These are phyloP conservation scores for Clarias batrachus DNA, from an alignment of 2,113 vertebrate genomes.

Conservation along the genomic window DNA sequence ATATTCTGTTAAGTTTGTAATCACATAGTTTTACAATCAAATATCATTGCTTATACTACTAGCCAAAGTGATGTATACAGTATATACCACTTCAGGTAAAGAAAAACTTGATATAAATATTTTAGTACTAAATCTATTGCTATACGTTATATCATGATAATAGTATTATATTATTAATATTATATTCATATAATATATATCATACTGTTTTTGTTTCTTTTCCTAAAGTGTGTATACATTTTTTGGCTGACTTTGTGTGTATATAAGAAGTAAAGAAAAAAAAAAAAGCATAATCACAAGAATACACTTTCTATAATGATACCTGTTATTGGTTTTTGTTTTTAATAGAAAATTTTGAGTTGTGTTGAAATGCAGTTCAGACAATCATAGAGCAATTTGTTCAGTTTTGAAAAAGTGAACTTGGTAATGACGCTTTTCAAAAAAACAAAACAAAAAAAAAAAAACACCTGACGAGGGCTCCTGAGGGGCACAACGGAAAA, in stretches of 20 bases:
- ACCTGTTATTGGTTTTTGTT: neutral
- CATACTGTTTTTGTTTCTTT: too few relatives aligned
- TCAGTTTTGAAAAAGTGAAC: neutral
- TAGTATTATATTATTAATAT: too few relatives aligned
- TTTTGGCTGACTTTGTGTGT: too few relatives aligned
- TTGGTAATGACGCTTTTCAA: neutral
- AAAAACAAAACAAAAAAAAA: neutral
- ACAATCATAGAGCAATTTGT: neutral
- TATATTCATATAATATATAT: too few relatives aligned
- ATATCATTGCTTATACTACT: neutral
- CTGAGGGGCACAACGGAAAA: too few relatives aligned
- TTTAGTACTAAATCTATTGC: too few relatives aligned
- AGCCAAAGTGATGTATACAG: too few relatives aligned
- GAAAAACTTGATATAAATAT: neutral
- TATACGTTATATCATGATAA: too few relatives aligned
- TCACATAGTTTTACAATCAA: neutral
- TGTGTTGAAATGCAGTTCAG: neutral
- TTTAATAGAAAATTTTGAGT: neutral
- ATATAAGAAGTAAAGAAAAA: too few relatives aligned
- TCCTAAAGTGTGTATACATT: too few relatives aligned
- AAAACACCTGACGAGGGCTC: too few relatives aligned
- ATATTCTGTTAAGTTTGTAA: neutral
- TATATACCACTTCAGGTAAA: neutral
- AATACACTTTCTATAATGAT: neutral
- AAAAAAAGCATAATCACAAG: neutral